Evolutionary conservation across 2,113 vertebrate species (phyloP).

Genomic region (Indicator maculatus): DNA sequence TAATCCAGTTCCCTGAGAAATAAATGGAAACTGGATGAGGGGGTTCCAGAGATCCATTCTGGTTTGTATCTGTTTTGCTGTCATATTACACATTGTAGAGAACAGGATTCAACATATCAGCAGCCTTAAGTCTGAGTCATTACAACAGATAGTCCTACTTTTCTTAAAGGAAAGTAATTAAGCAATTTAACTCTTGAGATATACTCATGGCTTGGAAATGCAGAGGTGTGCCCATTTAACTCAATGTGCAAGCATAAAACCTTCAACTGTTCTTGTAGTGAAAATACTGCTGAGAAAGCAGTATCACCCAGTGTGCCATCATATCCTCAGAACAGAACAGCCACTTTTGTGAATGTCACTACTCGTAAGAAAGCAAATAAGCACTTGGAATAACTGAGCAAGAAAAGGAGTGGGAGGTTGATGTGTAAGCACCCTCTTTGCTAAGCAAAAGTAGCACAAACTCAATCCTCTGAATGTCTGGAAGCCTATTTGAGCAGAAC

Average conservation of each 20-base stretch:
- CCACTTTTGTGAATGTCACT: neutral
- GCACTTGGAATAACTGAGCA: neutral
- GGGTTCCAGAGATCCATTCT: neutral
- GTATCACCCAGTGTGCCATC: neutral
- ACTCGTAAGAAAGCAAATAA: neutral
- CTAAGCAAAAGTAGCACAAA: constrained; percentile 16
- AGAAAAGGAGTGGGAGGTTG: constrained; percentile 36
- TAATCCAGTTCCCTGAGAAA: neutral
- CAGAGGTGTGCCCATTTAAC: neutral
- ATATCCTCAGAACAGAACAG: neutral
- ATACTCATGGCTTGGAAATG: neutral
- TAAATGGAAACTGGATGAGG: neutral
- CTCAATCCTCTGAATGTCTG: neutral
- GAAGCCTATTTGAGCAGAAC: neutral
- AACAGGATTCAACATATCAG: neutral
- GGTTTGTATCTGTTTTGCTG: neutral
- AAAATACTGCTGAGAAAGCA: neutral
- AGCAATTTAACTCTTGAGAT: neutral
- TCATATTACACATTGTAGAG: neutral
- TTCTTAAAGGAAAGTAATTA: neutral
- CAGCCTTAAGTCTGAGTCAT: neutral
- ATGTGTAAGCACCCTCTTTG: constrained; percentile 34
- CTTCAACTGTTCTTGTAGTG: neutral
- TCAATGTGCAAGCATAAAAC: neutral
- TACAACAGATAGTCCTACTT: neutral